Conservation (phyloP, 2,113 vertebrate species). For the Panthera uncia region DNA sequence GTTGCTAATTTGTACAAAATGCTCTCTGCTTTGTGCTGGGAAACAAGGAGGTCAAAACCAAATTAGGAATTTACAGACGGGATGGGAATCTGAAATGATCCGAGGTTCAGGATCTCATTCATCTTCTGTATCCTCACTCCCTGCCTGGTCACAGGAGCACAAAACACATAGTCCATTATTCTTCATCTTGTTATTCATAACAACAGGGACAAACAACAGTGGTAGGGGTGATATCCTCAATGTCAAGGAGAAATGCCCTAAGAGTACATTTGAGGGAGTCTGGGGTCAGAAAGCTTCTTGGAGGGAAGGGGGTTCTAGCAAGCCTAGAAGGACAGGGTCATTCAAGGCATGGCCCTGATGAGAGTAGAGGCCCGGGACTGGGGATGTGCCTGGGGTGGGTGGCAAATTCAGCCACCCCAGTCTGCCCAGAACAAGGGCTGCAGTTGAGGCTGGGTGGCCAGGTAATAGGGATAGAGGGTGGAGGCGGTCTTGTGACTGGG, state of each 20-base stretch:
- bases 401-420: rapidly evolving
- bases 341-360: neutral
- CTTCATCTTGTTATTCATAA: neutral
- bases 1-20: neutral
- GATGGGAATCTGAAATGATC: neutral
- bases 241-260: neutral
- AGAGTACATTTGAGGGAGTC: neutral
- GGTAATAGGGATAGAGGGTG: neutral
- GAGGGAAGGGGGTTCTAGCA: neutral
- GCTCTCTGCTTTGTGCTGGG: neutral
- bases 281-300: neutral
- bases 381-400: neutral
- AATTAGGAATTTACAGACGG: neutral
- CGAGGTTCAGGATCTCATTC: neutral
- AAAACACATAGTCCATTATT: neutral
- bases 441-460: neutral
- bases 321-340: neutral
- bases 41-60: neutral
- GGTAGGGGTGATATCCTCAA: neutral
- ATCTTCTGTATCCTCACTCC: neutral
- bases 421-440: neutral
- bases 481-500: neutral
- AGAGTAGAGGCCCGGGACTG: neutral
- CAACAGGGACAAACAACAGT: neutral
- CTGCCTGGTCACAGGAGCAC: neutral